These are phyloP conservation scores for Linurgus olivaceus DNA, from an alignment of 2,797 vertebrate species.

Conservation along the genomic window DNA sequence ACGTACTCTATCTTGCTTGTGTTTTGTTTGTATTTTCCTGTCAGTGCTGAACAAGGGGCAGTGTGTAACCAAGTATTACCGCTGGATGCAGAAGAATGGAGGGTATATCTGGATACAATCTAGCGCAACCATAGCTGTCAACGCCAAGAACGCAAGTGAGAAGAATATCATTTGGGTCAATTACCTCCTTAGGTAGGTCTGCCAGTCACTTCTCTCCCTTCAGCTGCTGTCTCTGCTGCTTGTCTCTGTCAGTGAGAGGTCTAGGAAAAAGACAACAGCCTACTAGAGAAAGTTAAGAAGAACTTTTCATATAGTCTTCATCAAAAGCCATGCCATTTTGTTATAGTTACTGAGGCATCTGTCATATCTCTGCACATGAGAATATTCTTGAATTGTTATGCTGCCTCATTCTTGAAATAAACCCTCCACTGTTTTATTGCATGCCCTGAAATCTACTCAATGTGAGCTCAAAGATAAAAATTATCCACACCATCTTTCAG, in stretches of 20 bases:
- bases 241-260: neutral
- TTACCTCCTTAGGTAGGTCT: constrained; percentile 90
- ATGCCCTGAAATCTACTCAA: neutral
- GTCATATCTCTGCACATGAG: neutral
- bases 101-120: constrained; percentile 99
- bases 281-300: neutral
- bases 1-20: neutral
- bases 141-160: constrained; percentile 96
- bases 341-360: neutral
- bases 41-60: constrained; percentile 98
- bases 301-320: neutral
- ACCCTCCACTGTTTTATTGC: neutral
- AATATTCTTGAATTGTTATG: neutral
- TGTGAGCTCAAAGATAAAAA: neutral
- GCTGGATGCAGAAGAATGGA: constrained; percentile 98
- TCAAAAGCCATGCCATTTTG: neutral
- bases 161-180: constrained; percentile 99
- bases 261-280: neutral
- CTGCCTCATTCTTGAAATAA: neutral
- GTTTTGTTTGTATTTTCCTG: constrained; percentile 7
- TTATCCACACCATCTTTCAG: neutral
- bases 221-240: neutral
- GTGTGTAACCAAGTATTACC: constrained; percentile 97
- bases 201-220: neutral
- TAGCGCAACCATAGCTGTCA: constrained; percentile 94